phyloP scores from a whole-genome alignment of 2,888 invertebrate genomes.

The Hecatera dysodea region DNA sequence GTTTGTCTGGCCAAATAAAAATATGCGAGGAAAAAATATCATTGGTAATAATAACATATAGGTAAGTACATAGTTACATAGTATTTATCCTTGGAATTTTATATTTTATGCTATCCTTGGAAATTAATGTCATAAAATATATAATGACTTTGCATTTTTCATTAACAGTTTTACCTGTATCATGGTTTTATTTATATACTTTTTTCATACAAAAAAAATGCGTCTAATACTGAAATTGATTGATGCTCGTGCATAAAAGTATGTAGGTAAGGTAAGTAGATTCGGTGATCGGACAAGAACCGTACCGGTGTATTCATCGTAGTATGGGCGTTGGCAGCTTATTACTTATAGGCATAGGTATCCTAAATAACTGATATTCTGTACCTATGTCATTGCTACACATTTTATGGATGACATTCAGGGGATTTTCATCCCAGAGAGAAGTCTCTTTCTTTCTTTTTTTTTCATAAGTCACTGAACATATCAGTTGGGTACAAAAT shows the following conservation, averaged over 20 bases:
- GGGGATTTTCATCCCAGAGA: not conserved
- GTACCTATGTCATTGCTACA: not conserved
- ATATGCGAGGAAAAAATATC: not conserved
- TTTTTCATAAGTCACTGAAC: not conserved
- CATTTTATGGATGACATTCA: not conserved
- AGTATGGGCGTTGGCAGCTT: not conserved
- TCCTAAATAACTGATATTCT: not conserved
- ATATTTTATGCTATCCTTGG: too few species aligned
- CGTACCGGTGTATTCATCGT: constrained; percentile 84
- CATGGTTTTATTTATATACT: not conserved
- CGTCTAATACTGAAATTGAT: too few species aligned
- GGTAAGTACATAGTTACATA: too few species aligned
- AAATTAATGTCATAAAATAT: not conserved
- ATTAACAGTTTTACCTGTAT: not conserved
- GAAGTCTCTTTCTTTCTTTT: too few species aligned
- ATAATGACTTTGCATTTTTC: not conserved
- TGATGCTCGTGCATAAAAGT: not conserved
- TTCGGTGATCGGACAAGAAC: constrained; percentile 88
- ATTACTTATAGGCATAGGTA: not conserved
- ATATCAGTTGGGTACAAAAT: not conserved
- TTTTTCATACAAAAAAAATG: too few species aligned
- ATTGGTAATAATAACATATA: not conserved
- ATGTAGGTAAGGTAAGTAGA: not conserved
- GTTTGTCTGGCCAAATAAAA: not conserved
- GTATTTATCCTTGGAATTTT: not conserved